Base-by-base conservation (phyloP, 2,113 vertebrate species). In the Diadophis punctatus region DNA sequence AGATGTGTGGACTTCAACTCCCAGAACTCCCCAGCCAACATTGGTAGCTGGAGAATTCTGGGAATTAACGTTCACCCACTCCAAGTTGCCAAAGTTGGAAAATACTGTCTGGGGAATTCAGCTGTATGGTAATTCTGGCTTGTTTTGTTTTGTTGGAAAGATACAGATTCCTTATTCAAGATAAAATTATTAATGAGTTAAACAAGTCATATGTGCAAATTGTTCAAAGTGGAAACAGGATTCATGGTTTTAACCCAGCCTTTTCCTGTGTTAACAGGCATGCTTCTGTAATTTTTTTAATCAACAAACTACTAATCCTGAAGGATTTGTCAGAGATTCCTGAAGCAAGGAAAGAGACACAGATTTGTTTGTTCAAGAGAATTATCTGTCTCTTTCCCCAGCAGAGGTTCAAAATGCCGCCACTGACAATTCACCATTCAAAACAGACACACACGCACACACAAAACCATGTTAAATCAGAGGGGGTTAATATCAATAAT, bases 281-380 rank as follows among this genome's bases (percentile, higher is more conserved):
- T n/a, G 87, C 43, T 84, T 23, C 51, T 92, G 63, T 46, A 30
- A 51, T 90, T 92, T 92, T 88, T 34, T 88, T 74, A 74, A 51
- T 90, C 30, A 34, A 58, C 52, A 58, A 60, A 48, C 46, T 92
- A 74, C 49, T 88, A 90, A n/a, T 43, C 85, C 53, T 85, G 43
- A 30, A n/a, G 51, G 74, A 86, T 88, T 60, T 60, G 87, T 92
- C 92, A 86, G 88, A 55, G 53, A 74, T 90, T 92, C 89, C 89
- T 85, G 88, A 92, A 92, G 92, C 88, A 89, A 84, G 63, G 74
- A 89, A 86, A 74, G 84, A 86, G 12, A 43, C 30, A 51, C 86
- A 85, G 52, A 85, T 53, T 48, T 3, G 11, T n/a, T n/a, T 34
- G 52, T 6, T 63, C 4, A 63, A 68, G 60, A 25, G 25, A 85